A percentile compares a stretch with the other conserved stretches of the same genome.
Conservation (phyloP, 2,888 invertebrate species). For the Anoplius nigerrimus region DNA sequence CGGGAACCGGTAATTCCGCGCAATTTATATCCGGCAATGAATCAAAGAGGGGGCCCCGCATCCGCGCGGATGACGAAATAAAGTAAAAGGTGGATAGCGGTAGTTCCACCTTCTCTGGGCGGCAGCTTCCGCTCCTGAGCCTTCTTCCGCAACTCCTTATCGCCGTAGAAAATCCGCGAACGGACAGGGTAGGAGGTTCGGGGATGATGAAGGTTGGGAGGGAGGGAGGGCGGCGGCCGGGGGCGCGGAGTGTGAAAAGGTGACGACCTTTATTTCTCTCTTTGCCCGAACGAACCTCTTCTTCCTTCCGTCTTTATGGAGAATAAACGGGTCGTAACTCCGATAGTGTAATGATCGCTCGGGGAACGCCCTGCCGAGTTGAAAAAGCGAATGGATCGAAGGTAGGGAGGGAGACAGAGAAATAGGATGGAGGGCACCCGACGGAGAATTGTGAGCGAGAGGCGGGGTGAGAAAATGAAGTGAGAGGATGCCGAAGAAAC, state of each 20-base stretch:
- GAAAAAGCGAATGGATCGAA: slow-evolving; percentile 32
- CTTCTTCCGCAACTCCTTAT: no score
- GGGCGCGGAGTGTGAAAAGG: slow-evolving; percentile 3
- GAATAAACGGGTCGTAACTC: slow-evolving; percentile 50
- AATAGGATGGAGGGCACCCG: background rate
- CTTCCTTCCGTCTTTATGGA: slow-evolving; percentile 35
- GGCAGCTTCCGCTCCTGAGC: background rate
- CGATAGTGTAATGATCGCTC: slow-evolving; percentile 47
- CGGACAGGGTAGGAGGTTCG: slow-evolving; percentile 9
- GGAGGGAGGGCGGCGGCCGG: background rate
- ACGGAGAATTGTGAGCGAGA: background rate
- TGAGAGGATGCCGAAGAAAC: background rate
- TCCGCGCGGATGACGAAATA: slow-evolving; percentile 20
- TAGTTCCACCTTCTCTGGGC: background rate
- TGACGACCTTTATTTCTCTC: slow-evolving; percentile 31
- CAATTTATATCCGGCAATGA: slow-evolving; percentile 12
- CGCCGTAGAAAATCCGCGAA: slow-evolving; percentile 9
- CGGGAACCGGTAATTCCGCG: slow-evolving; percentile 1
- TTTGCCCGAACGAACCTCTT: slow-evolving; percentile 10
- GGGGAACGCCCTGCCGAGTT: slow-evolving; percentile 25
- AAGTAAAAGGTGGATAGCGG: slow-evolving; percentile 16
- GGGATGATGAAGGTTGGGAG: background rate
- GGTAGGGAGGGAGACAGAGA: background rate
- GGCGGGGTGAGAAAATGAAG: background rate
- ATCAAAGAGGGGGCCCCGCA: background rate